Evolutionary conservation across 2,888 invertebrate species (phyloP), one percentile per base, ranked within the genome.

Genomic region (Emmelina monodactyla): DNA sequence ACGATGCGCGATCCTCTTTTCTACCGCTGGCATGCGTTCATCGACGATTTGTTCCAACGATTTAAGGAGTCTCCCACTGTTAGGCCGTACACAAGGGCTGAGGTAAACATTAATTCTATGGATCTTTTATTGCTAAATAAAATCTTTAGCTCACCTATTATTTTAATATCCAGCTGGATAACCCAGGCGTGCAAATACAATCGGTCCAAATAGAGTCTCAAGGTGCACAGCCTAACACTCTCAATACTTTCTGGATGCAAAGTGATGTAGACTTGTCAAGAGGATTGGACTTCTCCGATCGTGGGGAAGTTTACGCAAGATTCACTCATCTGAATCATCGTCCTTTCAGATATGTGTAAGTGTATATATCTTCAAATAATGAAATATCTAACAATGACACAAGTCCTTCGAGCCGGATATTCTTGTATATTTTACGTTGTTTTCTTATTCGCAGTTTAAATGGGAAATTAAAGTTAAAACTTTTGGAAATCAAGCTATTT

Each of bases 1-100:
- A 90, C 92, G 1, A 91, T 93, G 91, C 82, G 92, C 32, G 93
- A 93, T 64, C 92, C 93, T 0, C 78, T 90, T 41, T 93, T 93
- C 79, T 93, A 91, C 73, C 86, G 91, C 54, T 92, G 89, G 89
- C 93, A 93, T 54, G 86, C 87, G 1, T 90, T 84, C 58, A 82
- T 92, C 31, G 90, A 92, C 49, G 83, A 86, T 41, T 62, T 89
- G 16, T 92, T 91, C 82, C 85, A 87, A 45, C 84, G 84, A 44
- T 85, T 85, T 62, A 92, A 93, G 61, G 73, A 78, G 35, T 71
- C 78, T 0, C 2, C 50, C 1, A 44, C 54, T 38, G 71, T 78
- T 2, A 58, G 58, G 7, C 65, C 64, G 0, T 81, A 81, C 56
- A 58, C 67, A 1, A 56, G 58, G 11, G 69, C 72, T 4, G 69